phyloP scores from a whole-genome alignment of 2,797 vertebrate species.

The Anguilla marmorata region DNA sequence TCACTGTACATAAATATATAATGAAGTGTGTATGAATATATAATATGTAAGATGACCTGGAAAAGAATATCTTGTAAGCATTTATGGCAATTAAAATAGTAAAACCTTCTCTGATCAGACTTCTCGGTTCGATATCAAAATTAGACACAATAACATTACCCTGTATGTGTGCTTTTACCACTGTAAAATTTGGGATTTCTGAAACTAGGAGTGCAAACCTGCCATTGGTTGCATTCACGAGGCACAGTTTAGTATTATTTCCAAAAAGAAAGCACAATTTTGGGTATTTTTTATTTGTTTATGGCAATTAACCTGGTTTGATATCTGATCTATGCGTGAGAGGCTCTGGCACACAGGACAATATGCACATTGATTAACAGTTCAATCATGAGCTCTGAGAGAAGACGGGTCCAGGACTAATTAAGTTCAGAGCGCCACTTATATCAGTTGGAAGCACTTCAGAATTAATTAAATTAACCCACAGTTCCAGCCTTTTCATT shows the following conservation, averaged over 20 bases:
- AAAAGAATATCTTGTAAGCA: too few relatives aligned
- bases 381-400: not conserved
- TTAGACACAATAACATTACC: not conserved
- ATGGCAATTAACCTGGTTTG: not conserved
- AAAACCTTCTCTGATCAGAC: too few relatives aligned
- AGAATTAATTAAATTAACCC: not conserved
- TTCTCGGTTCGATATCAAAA: too few relatives aligned
- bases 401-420: not conserved
- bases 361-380: not conserved
- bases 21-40: too few relatives aligned
- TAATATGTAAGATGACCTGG: too few relatives aligned
- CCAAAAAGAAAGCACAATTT: not conserved
- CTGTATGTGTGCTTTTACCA: not conserved
- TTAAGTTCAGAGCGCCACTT: not conserved
- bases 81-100: too few relatives aligned
- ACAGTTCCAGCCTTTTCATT: not conserved
- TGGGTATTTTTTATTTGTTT: not conserved
- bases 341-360: not conserved
- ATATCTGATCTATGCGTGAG: not conserved
- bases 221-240: not conserved
- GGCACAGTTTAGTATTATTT: not conserved
- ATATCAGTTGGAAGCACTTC: not conserved
- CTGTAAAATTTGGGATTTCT: not conserved
- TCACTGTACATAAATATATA: too few relatives aligned
- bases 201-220: not conserved